phyloP scores from a whole-genome alignment of 2,113 vertebrate species.

The Trachemys scripta region DNA sequence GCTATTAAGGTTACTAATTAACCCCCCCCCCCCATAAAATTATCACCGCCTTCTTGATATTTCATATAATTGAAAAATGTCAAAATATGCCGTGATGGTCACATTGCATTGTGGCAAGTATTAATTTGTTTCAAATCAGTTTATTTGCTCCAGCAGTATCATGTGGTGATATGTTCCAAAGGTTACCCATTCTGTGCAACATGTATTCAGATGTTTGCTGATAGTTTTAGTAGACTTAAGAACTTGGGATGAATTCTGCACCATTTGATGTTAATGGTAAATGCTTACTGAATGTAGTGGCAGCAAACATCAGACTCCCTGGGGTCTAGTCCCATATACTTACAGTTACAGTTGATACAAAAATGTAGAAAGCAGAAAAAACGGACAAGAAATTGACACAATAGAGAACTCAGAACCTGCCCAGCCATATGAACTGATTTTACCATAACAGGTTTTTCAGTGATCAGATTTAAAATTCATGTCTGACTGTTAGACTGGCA shows the following conservation, averaged over 20 bases:
- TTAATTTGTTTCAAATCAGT: neutral
- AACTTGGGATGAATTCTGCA: neutral
- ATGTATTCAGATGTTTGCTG: neutral
- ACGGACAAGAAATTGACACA: neutral
- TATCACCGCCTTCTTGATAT: neutral
- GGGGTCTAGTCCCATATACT: neutral
- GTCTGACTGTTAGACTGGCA: neutral
- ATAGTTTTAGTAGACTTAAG: neutral
- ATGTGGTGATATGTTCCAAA: neutral
- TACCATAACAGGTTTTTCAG: neutral
- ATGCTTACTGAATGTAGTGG: rapidly evolving
- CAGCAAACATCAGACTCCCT: neutral
- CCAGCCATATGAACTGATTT: neutral
- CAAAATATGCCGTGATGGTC: neutral
- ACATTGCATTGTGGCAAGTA: neutral
- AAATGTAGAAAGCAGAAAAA: neutral
- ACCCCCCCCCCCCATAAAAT: neutral
- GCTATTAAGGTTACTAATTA: neutral
- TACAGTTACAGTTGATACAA: rapidly evolving
- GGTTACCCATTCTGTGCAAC: neutral
- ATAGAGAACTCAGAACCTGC: neutral
- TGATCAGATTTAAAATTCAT: rapidly evolving
- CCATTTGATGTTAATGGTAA: neutral
- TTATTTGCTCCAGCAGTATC: neutral
- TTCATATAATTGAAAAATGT: neutral